A percentile compares a stretch with the other conserved stretches of the same genome.
Evolutionary conservation across 2,797 vertebrate genomes (phyloP).

Genomic region (Adrianichthys oophorus): DNA sequence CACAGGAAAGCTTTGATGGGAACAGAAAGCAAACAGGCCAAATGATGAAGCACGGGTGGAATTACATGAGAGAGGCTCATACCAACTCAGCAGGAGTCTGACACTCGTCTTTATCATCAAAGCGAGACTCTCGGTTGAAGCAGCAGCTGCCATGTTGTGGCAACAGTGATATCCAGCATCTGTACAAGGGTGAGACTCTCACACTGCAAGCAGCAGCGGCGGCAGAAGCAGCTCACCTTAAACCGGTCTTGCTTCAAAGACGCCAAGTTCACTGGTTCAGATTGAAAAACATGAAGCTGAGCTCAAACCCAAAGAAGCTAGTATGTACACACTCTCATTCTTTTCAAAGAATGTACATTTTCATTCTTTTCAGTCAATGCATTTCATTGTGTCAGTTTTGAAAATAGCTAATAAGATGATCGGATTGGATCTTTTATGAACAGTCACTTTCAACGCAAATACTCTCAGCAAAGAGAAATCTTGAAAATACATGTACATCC

Average conservation of each 20-base stretch:
- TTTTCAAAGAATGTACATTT: no score
- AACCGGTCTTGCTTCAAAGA: conserved; percentile 65
- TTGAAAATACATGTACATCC: background rate
- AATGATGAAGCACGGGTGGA: conserved; percentile 14
- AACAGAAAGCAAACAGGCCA: conserved; percentile 20
- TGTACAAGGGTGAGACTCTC: conserved; percentile 20
- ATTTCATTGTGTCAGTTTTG: no score
- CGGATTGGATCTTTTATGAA: no score
- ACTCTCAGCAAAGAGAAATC: no score
- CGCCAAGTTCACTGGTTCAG: conserved; percentile 49
- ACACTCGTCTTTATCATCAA: conserved; percentile 48
- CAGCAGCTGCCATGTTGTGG: conserved; percentile 48
- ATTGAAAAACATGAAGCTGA: conserved; percentile 62
- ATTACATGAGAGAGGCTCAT: conserved; percentile 19
- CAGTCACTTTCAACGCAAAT: no score
- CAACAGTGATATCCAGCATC: conserved; percentile 40
- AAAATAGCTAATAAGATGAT: no score
- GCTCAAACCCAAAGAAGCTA: conserved; percentile 58
- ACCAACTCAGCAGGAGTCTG: conserved; percentile 25
- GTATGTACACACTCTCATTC: conserved; percentile 15
- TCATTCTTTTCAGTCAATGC: no score
- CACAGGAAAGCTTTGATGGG: conserved; percentile 36
- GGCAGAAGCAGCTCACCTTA: conserved; percentile 33
- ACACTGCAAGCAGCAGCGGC: conserved; percentile 38
- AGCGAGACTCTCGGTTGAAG: conserved; percentile 26